Base-by-base conservation (phyloP, 2,888 invertebrate species). In the Habroteleia sp. region DNA sequence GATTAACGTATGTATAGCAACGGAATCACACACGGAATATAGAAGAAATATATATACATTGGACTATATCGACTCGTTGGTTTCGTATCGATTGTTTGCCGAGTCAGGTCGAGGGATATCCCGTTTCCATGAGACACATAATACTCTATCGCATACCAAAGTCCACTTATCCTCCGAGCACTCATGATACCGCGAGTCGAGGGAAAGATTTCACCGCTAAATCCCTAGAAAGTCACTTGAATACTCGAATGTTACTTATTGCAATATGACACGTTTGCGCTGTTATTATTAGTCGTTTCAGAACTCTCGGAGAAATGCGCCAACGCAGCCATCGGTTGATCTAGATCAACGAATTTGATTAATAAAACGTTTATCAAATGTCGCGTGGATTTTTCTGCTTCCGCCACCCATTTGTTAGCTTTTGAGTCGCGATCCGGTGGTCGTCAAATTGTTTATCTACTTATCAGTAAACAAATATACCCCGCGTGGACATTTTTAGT, bases 41-140 rank as follows among this genome's bases (percentile, higher is more conserved):
- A 66, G 56, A 37, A 56, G 48, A 20, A 20, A 20, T 20, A 20
- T 20, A 20, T n/a, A n/a, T n/a, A 71, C 73, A 56, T 65, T 66
- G 78, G 77, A 77, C 78, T 77, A 75, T 79, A 79, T 79, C 79
- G 79, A 79, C 78, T 71, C 41, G 60, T 44, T 63, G 46, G 68
- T 74, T 66, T 79, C 73, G 81, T 85, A 84, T 86, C 85, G 84
- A 86, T 86, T 85, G 85, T 86, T 85, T 82, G 80, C 80, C 79
- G 78, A 81, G 82, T 81, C 81, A 79, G 76, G 80, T 83, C 81
- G 81, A 73, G 77, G 82, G 85, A 85, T 87, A 87, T 86, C 87
- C 83, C 84, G 82, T 87, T 87, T 87, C 87, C 81, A 79, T 77
- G 78, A 78, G 86, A 86, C 83, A 86, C 83, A 84, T 85, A 85